These are phyloP conservation scores for Phallusia fumigata DNA, from an alignment of 23 tunicate species.

Conservation along the genomic window DNA sequence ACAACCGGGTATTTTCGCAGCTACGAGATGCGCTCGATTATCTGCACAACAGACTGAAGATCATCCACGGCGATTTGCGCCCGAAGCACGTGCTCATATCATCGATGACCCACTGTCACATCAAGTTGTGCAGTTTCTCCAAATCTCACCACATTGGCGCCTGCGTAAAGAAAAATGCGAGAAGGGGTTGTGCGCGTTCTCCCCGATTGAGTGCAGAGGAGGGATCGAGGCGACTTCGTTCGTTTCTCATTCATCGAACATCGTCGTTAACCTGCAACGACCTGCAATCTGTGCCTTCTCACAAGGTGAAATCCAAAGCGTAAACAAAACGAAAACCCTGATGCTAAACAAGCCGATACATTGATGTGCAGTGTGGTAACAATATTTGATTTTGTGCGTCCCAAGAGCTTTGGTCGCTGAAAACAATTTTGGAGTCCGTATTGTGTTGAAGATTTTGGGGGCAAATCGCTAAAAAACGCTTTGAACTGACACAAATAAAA, in stretches of 20 bases:
- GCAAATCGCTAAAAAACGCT: no score
- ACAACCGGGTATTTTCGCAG: background rate
- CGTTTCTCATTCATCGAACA: slow-evolving; percentile 30
- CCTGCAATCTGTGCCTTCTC: no score
- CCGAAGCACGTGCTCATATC: slow-evolving; percentile 49
- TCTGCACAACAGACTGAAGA: slow-evolving; percentile 34
- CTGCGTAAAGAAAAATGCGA: slow-evolving; percentile 44
- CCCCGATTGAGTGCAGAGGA: background rate
- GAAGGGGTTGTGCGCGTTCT: background rate
- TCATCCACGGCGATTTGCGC: slow-evolving; percentile 48
- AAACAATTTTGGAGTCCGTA: no score
- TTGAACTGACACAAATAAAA: no score
- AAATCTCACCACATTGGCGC: slow-evolving; percentile 44
- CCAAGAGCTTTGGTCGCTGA: no score
- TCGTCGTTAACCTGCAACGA: slow-evolving; percentile 21
- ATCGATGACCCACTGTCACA: slow-evolving; percentile 39
- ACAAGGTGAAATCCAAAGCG: no score
- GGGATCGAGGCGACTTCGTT: slow-evolving; percentile 20
- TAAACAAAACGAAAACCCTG: no score
- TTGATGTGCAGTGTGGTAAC: no score
- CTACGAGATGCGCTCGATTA: slow-evolving; percentile 28
- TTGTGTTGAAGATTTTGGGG: no score
- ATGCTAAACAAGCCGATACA: no score
- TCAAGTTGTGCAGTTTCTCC: slow-evolving; percentile 48
- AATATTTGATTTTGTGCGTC: no score